Conservation (phyloP, 2,113 vertebrate species). For the Shinisaurus crocodilurus region DNA sequence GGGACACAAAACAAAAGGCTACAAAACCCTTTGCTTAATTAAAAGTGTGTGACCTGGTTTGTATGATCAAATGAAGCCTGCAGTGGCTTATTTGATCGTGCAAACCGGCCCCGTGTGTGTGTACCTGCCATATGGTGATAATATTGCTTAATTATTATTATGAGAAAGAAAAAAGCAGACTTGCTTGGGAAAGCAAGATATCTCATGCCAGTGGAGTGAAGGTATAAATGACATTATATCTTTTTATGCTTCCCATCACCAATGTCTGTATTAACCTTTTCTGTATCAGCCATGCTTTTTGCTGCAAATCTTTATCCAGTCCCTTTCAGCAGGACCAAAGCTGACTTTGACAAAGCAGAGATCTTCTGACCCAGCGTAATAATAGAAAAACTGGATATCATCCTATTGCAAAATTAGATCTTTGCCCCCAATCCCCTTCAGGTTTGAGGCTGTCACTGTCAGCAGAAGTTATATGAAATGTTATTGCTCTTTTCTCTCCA, state of each 20-base stretch:
- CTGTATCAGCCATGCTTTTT: background rate
- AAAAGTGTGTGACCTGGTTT: too few species aligned
- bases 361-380: slow-evolving; percentile 22
- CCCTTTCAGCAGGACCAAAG: background rate
- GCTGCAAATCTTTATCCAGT: slow-evolving; percentile 11
- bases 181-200: background rate
- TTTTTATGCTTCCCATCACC: background rate
- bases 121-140: background rate
- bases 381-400: slow-evolving; percentile 26
- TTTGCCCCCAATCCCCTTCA: background rate
- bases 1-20: background rate
- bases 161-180: background rate
- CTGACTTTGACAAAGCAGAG: slow-evolving; percentile 19
- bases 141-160: background rate
- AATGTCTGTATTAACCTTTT: background rate
- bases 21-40: background rate
- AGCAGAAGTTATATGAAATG: slow-evolving; percentile 23
- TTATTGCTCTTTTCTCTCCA: slow-evolving; percentile 33
- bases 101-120: too few species aligned
- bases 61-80: too few species aligned
- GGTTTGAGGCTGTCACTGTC: slow-evolving; percentile 2
- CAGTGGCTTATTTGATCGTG: too few species aligned
- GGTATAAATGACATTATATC: background rate
- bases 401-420: slow-evolving; percentile 7
- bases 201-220: background rate